A percentile compares a stretch with the other conserved stretches of the same genome.
These are phyloP conservation scores for Pentamera pediparva DNA, from an alignment of 53 echinoderm and acorn worm genomes.

Conservation along the genomic window DNA sequence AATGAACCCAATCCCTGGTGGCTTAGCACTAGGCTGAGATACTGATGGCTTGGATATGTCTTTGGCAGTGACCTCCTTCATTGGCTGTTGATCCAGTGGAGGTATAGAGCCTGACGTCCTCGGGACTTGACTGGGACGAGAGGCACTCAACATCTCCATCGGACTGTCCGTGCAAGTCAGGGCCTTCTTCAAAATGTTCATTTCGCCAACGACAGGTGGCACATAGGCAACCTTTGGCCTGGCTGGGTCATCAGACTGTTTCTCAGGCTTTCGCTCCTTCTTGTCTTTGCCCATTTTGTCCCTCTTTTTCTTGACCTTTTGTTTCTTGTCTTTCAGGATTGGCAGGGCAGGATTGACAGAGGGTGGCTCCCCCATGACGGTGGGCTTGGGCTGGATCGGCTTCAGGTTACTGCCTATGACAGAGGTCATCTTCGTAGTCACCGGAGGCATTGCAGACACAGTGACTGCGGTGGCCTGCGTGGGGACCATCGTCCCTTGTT, in stretches of 20 bases:
- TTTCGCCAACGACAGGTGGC: slow-evolving; percentile 70
- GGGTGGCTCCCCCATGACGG: slow-evolving; percentile 48
- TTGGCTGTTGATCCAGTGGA: not conserved
- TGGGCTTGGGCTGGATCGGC: slow-evolving; percentile 96
- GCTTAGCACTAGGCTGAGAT: not conserved
- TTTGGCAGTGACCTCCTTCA: slow-evolving; percentile 32
- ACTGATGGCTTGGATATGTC: slow-evolving; percentile 48
- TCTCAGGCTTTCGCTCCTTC: slow-evolving; percentile 45
- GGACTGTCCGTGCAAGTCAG: slow-evolving; percentile 64
- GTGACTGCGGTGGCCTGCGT: slow-evolving; percentile 48
- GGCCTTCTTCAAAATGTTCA: slow-evolving; percentile 90
- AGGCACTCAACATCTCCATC: slow-evolving; percentile 5
- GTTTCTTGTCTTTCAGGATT: slow-evolving; percentile 67
- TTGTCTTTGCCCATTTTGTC: slow-evolving; percentile 60
- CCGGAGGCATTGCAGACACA: slow-evolving; percentile 53
- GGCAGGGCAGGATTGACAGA: slow-evolving; percentile 41
- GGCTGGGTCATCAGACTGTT: slow-evolving; percentile 27
- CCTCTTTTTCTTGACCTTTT: slow-evolving; percentile 72
- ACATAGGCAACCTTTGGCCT: slow-evolving; percentile 36
- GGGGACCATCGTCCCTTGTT: slow-evolving; percentile 55
- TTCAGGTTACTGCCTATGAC: slow-evolving; percentile 50
- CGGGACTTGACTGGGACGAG: not conserved
- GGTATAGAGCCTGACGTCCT: not conserved
- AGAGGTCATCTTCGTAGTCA: slow-evolving; percentile 40
- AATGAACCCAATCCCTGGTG: not conserved